A percentile compares a stretch with the other conserved stretches of the same genome.
phyloP scores from a whole-genome alignment of 2,797 vertebrate genomes.

The Zonotrichia albicollis region DNA sequence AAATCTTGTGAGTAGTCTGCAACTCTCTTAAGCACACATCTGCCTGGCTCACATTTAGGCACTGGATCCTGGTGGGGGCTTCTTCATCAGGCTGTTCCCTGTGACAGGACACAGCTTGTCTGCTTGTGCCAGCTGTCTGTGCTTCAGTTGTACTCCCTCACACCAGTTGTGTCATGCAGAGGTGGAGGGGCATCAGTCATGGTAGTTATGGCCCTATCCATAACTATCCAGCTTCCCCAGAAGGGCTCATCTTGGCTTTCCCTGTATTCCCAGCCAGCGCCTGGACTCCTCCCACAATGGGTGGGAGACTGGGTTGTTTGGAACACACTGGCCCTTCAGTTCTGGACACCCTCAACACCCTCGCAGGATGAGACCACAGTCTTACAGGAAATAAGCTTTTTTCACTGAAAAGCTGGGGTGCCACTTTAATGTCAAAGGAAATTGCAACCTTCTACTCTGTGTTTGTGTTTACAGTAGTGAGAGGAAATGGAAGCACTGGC shows the following conservation, averaged over 20 bases:
- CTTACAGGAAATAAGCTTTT: background rate
- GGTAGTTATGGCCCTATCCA: background rate
- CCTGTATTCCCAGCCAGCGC: background rate
- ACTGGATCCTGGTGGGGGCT: background rate
- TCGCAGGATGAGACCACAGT: background rate
- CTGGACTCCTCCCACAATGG: background rate
- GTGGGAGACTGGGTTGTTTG: background rate
- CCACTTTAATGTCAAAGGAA: background rate
- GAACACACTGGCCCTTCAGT: background rate
- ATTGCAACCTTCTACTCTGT: background rate
- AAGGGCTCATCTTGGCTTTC: background rate
- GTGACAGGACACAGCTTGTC: background rate
- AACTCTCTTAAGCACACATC: fast-evolving
- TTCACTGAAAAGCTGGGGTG: background rate
- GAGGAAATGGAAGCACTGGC: background rate
- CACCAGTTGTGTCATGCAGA: background rate
- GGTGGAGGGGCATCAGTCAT: background rate
- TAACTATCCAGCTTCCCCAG: fast-evolving
- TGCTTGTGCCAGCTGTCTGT: background rate
- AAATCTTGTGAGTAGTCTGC: background rate
- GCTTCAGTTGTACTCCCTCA: background rate
- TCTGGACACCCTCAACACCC: background rate
- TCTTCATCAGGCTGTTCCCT: background rate
- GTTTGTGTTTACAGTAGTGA: background rate
- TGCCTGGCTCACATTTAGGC: background rate